Evolutionary conservation across 2,113 vertebrate genomes (phyloP).

Genomic region (Syngnathoides biaculeatus): DNA sequence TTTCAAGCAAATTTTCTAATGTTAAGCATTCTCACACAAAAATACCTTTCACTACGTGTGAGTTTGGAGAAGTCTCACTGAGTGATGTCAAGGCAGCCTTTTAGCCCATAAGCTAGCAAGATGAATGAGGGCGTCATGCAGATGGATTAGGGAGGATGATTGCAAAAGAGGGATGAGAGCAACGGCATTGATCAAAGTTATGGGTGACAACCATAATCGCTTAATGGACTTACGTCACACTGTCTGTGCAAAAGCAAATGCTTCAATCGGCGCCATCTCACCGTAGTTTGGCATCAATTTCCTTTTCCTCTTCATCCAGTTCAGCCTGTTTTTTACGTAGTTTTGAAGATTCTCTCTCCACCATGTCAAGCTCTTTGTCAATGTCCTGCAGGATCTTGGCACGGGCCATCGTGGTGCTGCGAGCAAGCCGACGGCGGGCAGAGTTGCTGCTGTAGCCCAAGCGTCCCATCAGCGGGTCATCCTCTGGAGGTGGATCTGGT

Average conservation of each 20-base stretch:
- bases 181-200: constrained; percentile 14
- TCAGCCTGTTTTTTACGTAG: constrained; percentile 98
- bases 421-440: constrained; percentile 87
- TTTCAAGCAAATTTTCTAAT: constrained; percentile 23
- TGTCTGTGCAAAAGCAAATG: neutral
- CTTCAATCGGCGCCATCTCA: constrained; percentile 31
- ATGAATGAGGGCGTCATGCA: constrained; percentile 60
- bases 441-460: constrained; percentile 83
- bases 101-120: constrained; percentile 67
- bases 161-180: constrained; percentile 25
- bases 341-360: constrained; percentile 96
- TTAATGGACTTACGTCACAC: constrained; percentile 4
- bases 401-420: constrained; percentile 93
- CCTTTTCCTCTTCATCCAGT: constrained; percentile 97
- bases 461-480: constrained; percentile 75
- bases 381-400: constrained; percentile 99
- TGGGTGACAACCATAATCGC: neutral
- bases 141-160: constrained; percentile 42
- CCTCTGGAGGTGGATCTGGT: constrained; percentile 93
- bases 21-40: constrained; percentile 58
- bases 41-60: constrained; percentile 69
- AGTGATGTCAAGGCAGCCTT: constrained; percentile 68
- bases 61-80: constrained; percentile 61
- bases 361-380: constrained; percentile 94
- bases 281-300: constrained; percentile 96